A percentile compares a stretch with the other conserved stretches of the same genome.
Conservation (phyloP, 2,888 invertebrate genomes). For the Ommatoiulus sabulosus region DNA sequence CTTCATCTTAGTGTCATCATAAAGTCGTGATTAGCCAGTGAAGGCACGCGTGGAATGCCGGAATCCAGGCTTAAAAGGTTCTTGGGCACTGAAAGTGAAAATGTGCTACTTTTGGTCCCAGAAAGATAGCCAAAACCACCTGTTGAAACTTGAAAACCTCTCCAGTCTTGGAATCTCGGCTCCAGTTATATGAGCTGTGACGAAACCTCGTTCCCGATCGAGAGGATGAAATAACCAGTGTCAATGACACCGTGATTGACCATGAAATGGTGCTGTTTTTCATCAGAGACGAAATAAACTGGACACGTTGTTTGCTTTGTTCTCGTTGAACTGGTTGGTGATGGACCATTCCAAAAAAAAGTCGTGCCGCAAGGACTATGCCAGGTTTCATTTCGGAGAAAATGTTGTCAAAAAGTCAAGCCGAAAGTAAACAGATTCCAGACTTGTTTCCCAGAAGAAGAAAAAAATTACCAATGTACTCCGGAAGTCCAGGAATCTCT, state of each 20-base stretch:
- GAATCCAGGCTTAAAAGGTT: neutral
- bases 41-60: conserved; percentile 24
- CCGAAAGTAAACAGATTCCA: neutral
- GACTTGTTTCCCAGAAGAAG: neutral
- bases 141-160: neutral
- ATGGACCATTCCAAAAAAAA: neutral
- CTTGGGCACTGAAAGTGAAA: neutral
- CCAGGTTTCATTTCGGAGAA: neutral
- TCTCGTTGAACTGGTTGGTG: neutral
- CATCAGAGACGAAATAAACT: conserved; percentile 17
- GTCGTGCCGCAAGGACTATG: neutral
- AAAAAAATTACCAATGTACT: neutral
- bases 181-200: neutral
- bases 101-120: neutral
- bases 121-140: neutral
- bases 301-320: conserved; percentile 2
- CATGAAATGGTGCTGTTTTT: neutral
- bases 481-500: neutral
- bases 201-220: neutral
- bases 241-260: conserved; percentile 13
- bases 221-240: neutral
- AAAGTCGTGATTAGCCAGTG: conserved; percentile 7
- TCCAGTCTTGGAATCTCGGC: conserved; percentile 23
- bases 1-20: conserved; percentile 13
- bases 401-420: neutral